Base-by-base conservation (phyloP, 2,797 vertebrate genomes). In the Semaprochilodus insignis region DNA sequence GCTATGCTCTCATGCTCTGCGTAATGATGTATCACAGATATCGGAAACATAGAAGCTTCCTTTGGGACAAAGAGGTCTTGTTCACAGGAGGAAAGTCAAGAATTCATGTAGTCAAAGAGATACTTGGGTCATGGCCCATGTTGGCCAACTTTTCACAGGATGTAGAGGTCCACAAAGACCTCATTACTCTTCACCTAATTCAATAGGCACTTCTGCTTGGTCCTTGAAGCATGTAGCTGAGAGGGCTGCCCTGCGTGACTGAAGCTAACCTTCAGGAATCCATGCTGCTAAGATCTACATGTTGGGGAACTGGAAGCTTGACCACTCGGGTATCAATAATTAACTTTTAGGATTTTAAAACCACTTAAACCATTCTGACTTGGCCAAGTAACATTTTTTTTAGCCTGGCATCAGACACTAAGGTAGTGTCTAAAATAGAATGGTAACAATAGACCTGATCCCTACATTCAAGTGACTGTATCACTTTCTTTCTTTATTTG, bases 21-120 rank as follows among this genome's bases (percentile, higher is more conserved):
- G 36, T 76, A 84, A 81, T 67, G 82, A 83, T 74, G 74, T 74
- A 81, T 83, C 78, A 63, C 65, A 81, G 74, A 54, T 77, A 78
- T 81, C 66, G 81, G 59, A 86, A 80, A 70, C 71, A 59, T 10
- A 19, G 76, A 80, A 73, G 75, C 75, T 84, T 81, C 73, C 82
- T 84, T 66, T 23, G 71, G 63, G 69, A 77, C 40, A 44, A 44
- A 13, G 60, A 66, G 17, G 19, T 62, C 74, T 69, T 75, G 62
- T 60, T 51, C 67, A 60, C 55, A 63, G 44, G 27, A 74, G 74
- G 25, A 66, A 65, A 81, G 57, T 14, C 54, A 65, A 27, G 48
- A 40, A 69, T 69, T 84, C 71, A 62, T 74, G 82, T 90, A 92
- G 90, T 90, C 87, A 88, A 85, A 81, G 54, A 90, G 88, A 91